These are phyloP conservation scores for Chaenogobius annularis DNA, from an alignment of 2,113 vertebrate genomes.

Conservation along the genomic window DNA sequence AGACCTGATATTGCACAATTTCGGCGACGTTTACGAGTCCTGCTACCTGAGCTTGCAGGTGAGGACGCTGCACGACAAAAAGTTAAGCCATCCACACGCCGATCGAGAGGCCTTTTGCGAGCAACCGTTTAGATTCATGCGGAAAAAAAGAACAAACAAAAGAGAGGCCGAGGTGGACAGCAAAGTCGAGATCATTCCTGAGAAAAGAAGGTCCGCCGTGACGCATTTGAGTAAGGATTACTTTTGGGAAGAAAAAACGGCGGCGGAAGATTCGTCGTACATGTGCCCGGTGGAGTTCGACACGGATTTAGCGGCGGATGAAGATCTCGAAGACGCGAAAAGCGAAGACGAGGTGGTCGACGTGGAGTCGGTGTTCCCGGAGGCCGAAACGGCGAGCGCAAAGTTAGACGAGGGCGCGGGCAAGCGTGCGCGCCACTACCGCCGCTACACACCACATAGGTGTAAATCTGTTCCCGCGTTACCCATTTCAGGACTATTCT, in stretches of 20 bases:
- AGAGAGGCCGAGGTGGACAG: not conserved
- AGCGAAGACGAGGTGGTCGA: not conserved
- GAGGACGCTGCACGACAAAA: conserved; percentile 2
- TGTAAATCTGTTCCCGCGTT: accelerated
- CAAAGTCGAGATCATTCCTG: not conserved
- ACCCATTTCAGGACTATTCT: not conserved
- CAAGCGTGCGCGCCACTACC: not conserved
- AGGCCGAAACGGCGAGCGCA: not conserved
- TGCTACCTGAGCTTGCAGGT: not conserved
- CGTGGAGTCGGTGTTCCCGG: not conserved
- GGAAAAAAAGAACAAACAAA: not conserved
- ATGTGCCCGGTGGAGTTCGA: conserved; percentile 43
- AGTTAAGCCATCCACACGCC: not conserved
- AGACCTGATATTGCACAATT: conserved; percentile 34
- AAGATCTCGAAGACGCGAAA: accelerated
- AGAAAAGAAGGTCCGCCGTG: conserved; percentile 4
- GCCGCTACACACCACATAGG: accelerated
- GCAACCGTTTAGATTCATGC: not conserved
- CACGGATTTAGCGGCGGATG: not conserved
- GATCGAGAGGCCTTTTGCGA: not conserved
- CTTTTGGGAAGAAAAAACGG: not conserved
- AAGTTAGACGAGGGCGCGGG: conserved; percentile 15
- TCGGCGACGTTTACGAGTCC: not conserved
- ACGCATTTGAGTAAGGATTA: not conserved
- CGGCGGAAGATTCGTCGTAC: conserved; percentile 11